Percentiles rank a stretch among this genome's conserved stretches.
Conservation (phyloP, 2,797 vertebrate species). For the Hirundo rustica region DNA sequence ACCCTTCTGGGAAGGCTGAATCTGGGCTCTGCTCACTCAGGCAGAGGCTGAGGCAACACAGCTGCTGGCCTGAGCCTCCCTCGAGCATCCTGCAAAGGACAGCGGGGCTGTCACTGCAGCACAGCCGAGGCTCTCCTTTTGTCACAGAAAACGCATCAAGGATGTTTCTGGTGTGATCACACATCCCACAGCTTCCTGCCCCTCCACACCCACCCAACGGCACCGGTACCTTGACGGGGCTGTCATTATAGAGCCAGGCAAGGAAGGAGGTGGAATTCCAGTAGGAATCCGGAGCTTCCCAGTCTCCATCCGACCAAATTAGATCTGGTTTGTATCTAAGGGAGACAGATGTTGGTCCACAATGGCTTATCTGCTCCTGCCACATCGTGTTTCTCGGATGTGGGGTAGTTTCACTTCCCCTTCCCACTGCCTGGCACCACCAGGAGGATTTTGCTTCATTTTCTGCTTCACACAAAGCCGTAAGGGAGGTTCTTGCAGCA, state of each 20-base stretch:
- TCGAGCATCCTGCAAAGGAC: background rate
- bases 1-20: background rate
- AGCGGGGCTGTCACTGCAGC: background rate
- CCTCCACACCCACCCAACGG: background rate
- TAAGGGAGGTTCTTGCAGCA: background rate
- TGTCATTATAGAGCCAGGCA: conserved; percentile 96
- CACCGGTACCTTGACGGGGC: conserved; percentile 86
- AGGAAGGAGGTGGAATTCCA: conserved; percentile 96
- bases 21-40: background rate
- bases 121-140: background rate
- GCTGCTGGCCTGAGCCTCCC: background rate
- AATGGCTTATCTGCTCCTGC: background rate
- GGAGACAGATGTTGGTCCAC: background rate
- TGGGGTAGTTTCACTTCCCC: background rate
- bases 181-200: background rate
- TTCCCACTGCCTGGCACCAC: background rate
- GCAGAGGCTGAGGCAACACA: background rate
- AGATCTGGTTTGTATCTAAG: conserved; percentile 87
- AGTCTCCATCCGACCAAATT: conserved; percentile 94
- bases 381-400: fast-evolving
- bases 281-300: conserved; percentile 91
- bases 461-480: background rate
- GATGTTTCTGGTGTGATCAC: background rate
- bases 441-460: background rate
- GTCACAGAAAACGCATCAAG: background rate